phyloP scores from a whole-genome alignment of 2,888 invertebrate species.

The Eudasyphora cyanicolor region DNA sequence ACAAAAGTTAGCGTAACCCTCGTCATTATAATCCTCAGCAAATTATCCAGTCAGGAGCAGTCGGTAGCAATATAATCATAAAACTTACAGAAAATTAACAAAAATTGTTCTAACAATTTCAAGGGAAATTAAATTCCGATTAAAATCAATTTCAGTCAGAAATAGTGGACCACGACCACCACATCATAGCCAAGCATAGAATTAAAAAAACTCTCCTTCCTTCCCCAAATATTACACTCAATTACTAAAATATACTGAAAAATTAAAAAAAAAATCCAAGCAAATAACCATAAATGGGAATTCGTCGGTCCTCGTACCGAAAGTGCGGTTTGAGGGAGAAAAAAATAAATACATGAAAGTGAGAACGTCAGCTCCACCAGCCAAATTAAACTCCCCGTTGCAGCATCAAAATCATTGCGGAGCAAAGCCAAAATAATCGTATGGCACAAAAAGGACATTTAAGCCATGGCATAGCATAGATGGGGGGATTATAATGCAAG shows the following conservation, averaged over 20 bases:
- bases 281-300: conserved; percentile 15
- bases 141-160: conserved; percentile 54
- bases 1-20: neutral
- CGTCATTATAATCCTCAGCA: conserved; percentile 13
- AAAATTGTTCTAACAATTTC: conserved; percentile 40
- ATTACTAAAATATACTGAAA: neutral
- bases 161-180: neutral
- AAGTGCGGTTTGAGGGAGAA: neutral
- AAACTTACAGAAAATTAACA: conserved; percentile 47
- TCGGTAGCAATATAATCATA: conserved; percentile 14
- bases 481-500: too few species aligned
- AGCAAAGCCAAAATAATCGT: conserved; percentile 18
- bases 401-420: neutral
- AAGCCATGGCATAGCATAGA: neutral
- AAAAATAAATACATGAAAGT: conserved; percentile 19
- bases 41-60: neutral
- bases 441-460: neutral
- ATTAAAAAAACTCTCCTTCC: neutral
- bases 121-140: conserved; percentile 52
- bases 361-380: conserved; percentile 33
- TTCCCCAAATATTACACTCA: neutral
- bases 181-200: neutral
- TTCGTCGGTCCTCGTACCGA: neutral
- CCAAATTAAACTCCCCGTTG: conserved; percentile 21
- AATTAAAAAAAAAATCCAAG: neutral